These are phyloP conservation scores for Lutjanus argentimaculatus DNA, from an alignment of 2,797 vertebrate species.

Conservation along the genomic window DNA sequence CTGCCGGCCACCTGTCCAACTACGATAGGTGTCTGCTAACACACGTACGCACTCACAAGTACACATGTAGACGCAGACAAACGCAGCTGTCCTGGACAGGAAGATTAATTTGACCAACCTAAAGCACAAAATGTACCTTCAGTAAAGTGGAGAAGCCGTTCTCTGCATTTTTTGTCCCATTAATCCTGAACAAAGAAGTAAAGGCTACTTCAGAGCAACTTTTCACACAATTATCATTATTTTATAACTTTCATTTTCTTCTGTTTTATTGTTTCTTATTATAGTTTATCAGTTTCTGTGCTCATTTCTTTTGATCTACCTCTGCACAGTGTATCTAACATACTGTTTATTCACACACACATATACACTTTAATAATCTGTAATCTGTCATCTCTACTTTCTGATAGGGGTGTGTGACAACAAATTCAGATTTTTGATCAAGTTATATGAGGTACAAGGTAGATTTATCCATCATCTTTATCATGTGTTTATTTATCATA, in stretches of 20 bases:
- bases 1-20: slow-evolving; percentile 77
- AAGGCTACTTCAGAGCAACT: background rate
- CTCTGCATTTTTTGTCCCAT: slow-evolving; percentile 2
- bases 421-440: background rate
- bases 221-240: background rate
- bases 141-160: background rate
- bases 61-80: slow-evolving; percentile 56
- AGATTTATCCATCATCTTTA: no score
- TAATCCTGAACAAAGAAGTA: background rate
- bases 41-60: slow-evolving; percentile 31
- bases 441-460: background rate
- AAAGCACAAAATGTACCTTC: slow-evolving; percentile 45
- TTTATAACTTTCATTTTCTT: background rate
- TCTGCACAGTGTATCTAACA: background rate
- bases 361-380: background rate
- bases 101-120: slow-evolving; percentile 24
- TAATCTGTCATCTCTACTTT: background rate
- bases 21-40: slow-evolving; percentile 65
- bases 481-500: no score
- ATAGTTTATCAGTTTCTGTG: background rate
- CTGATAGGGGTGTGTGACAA: background rate
- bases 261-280: background rate
- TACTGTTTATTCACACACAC: background rate
- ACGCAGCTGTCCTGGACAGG: slow-evolving; percentile 49
- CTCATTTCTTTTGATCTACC: background rate